Base-by-base conservation (phyloP, 37 sponge, comb jelly and placozoan genomes). In the Chondrosia reniformis region DNA sequence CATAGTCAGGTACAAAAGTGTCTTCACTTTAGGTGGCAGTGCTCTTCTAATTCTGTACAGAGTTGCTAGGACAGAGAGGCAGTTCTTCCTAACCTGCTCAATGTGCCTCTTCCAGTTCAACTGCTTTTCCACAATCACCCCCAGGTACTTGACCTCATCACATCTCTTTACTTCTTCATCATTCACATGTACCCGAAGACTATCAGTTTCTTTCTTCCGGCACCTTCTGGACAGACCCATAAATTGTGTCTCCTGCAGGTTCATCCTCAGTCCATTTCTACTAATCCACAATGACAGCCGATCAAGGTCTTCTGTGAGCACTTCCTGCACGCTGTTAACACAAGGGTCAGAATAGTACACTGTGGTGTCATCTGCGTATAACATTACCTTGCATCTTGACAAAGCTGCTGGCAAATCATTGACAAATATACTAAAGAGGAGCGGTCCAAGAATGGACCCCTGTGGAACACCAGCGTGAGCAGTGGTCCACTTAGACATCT, bases 211-310 rank as follows among this genome's bases (percentile, higher is more conserved):
- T 49, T 49, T 49, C 52, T 49, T 15, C 52, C 52, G 52, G 52
- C 52, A 49, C 52, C 52, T 49, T 49, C 52, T 69, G 43, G 39
- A 69, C 27, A 27, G 43, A 69, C 15, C 12, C 13, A 15, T 12
- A 32, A 36, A 27, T 30, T 75, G 76, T 54, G 54, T 75, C 33
- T 75, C 46, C 33, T 15, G 36, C 10, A 75, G 13, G 33, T 75
- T 75, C 30, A 75, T 45, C 31, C 24, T 17, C 10, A 75, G 49
- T n/a, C 76, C 76, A 75, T 75, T 75, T 13, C 28, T 22, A 30
- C 33, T 63, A 63, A 63, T 63, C 76, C 76, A 75, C 24, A 10
- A 32, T 45, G 76, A 25, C 17, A 46, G 9, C 33, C 7, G 27
- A 46, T 46, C 76, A 27, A 75, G 33, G 46, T 75, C 76, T n/a